Conservation (phyloP, 37 sponge, comb jelly and placozoan genomes). For the Crambe crambe region DNA sequence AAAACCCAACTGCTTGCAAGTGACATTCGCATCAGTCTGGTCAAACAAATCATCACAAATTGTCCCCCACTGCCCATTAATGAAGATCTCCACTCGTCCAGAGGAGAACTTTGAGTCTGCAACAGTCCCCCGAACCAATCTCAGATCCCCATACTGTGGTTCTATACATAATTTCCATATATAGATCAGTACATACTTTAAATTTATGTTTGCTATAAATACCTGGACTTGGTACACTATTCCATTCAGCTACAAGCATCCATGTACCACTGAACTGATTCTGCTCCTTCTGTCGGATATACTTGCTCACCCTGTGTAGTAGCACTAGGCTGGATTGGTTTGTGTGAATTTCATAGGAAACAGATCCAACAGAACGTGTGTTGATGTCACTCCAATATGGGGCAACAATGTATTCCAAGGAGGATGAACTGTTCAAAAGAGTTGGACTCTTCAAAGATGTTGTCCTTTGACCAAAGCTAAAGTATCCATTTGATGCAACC, state of each 20-base stretch:
- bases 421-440: neutral
- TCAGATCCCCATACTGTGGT: constrained; percentile 2
- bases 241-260: constrained; percentile 23
- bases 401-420: neutral
- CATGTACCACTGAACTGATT: constrained; percentile 14
- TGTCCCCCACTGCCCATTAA: constrained; percentile 25
- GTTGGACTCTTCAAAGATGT: neutral
- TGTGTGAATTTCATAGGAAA: constrained; percentile 26
- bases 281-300: neutral
- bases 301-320: constrained; percentile 9
- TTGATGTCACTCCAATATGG: constrained; percentile 15
- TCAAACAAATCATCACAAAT: constrained; percentile 20
- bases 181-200: neutral
- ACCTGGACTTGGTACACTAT: constrained; percentile 20
- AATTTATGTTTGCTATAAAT: neutral
- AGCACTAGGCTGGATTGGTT: neutral
- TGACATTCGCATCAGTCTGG: constrained; percentile 6
- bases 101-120: neutral
- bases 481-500: constrained; percentile 29
- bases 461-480: constrained; percentile 10
- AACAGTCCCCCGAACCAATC: neutral
- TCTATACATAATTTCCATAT: constrained; percentile 1
- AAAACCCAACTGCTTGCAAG: constrained; percentile 22
- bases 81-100: constrained; percentile 26
- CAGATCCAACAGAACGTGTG: constrained; percentile 2